phyloP scores from a whole-genome alignment of 2,797 vertebrate species.

The Garrulus glandarius region DNA sequence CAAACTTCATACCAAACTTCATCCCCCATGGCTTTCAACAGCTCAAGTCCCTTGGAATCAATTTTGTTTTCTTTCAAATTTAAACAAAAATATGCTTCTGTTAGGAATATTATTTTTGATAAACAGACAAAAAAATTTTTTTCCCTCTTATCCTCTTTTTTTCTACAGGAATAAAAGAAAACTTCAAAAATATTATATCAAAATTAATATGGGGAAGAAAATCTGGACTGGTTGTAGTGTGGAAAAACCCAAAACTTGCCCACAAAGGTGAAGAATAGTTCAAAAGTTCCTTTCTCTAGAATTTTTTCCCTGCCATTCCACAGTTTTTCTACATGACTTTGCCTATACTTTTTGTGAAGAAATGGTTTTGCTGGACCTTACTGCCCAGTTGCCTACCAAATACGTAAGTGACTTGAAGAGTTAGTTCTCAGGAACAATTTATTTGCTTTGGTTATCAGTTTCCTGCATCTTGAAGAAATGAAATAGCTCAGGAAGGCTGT shows the following conservation, averaged over 20 bases:
- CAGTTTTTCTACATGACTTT: not conserved
- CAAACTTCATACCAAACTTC: not conserved
- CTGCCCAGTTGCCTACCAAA: not conserved
- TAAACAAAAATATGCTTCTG: not conserved
- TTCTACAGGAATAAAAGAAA: not conserved
- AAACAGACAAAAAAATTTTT: not conserved
- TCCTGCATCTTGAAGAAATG: not conserved
- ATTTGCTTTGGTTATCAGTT: not conserved
- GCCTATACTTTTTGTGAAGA: not conserved
- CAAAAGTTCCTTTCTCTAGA: not conserved
- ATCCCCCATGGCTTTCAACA: not conserved
- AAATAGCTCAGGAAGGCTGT: not conserved
- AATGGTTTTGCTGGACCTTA: not conserved
- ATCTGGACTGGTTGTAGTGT: not conserved
- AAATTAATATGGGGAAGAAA: not conserved
- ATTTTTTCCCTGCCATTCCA: not conserved
- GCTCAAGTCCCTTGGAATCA: not conserved
- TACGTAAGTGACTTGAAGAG: not conserved
- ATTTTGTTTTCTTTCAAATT: not conserved
- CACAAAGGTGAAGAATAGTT: not conserved
- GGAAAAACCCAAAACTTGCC: not conserved
- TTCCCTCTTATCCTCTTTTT: fast-evolving
- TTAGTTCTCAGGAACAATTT: not conserved
- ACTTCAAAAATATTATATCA: not conserved
- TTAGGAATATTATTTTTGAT: not conserved